These are phyloP conservation scores for Leptinotarsa juncta DNA, from an alignment of 2,888 invertebrate genomes.

Conservation along the genomic window DNA sequence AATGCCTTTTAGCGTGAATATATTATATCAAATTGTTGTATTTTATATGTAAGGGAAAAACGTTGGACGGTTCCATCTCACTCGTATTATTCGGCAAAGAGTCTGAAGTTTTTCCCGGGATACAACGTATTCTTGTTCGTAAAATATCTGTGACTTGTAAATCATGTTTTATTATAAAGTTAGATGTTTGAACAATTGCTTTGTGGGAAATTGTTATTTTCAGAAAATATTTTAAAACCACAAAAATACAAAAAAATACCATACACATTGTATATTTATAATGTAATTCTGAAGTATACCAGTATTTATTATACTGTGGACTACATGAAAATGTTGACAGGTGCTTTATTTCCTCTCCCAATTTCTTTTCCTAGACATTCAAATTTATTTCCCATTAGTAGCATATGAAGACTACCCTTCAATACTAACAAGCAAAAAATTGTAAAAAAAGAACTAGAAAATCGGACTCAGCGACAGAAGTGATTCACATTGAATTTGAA, in stretches of 20 bases:
- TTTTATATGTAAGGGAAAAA: constrained; percentile 62
- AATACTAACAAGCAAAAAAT: too few species aligned
- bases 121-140: constrained; percentile 65
- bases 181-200: constrained; percentile 68
- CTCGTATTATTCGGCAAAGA: constrained; percentile 28
- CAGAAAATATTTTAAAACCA: constrained; percentile 69
- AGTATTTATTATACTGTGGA: constrained; percentile 70
- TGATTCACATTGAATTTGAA: too few species aligned
- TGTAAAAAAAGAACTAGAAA: too few species aligned
- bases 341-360: constrained; percentile 52
- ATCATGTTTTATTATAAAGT: constrained; percentile 65
- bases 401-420: too few species aligned
- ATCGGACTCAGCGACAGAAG: too few species aligned
- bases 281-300: constrained; percentile 70
- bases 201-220: constrained; percentile 70
- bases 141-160: constrained; percentile 65
- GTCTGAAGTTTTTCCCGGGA: constrained; percentile 56
- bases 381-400: too few species aligned
- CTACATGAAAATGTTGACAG: constrained; percentile 63
- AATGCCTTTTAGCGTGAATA: constrained; percentile 67
- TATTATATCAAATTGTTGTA: constrained; percentile 64
- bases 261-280: constrained; percentile 70
- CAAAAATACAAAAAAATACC: constrained; percentile 66
- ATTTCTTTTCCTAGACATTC: background rate
- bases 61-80: constrained; percentile 51